phyloP scores from a whole-genome alignment of 1,140 invertebrate species.

The Gryllus bimaculatus region DNA sequence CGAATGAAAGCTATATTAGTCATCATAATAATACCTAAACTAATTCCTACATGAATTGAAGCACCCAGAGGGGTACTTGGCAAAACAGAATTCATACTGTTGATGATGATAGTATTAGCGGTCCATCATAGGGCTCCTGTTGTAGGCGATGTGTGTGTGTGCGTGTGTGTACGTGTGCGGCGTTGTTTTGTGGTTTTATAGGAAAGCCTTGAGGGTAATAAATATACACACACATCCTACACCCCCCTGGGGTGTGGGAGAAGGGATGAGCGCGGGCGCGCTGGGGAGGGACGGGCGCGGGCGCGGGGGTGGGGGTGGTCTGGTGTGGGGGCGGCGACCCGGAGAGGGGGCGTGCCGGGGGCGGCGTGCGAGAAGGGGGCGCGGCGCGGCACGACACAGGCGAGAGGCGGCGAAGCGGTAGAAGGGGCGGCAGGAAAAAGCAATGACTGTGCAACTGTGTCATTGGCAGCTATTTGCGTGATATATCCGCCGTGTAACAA shows the following conservation, averaged over 20 bases:
- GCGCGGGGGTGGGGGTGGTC: too few relatives aligned
- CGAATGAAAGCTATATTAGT: slow-evolving; percentile 20
- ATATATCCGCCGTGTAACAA: slow-evolving; percentile 18
- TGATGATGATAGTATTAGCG: slow-evolving; percentile 18
- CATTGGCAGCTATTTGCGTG: slow-evolving; percentile 19
- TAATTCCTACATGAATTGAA: slow-evolving; percentile 22
- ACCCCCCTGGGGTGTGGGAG: slow-evolving; percentile 10
- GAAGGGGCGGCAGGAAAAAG: slow-evolving; percentile 10
- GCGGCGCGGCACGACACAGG: too few relatives aligned
- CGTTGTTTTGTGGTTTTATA: slow-evolving; percentile 22
- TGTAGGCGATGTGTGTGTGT: slow-evolving; percentile 7
- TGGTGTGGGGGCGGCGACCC: too few relatives aligned
- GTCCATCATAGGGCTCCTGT: slow-evolving; percentile 15
- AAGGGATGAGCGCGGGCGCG: neutral
- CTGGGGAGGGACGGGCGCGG: too few relatives aligned
- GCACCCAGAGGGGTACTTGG: slow-evolving; percentile 22
- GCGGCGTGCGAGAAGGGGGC: too few relatives aligned
- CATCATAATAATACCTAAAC: slow-evolving; percentile 19
- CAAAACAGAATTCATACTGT: slow-evolving; percentile 17
- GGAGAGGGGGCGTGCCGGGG: too few relatives aligned
- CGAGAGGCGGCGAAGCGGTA: neutral
- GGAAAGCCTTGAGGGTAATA: slow-evolving; percentile 23
- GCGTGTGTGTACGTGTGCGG: neutral
- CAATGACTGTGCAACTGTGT: slow-evolving; percentile 20
- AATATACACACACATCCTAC: slow-evolving; percentile 21